Percentiles rank a stretch among this genome's conserved stretches.
Evolutionary conservation across 2,113 vertebrate species (phyloP).

Genomic region (Psittacula cyanocephala): DNA sequence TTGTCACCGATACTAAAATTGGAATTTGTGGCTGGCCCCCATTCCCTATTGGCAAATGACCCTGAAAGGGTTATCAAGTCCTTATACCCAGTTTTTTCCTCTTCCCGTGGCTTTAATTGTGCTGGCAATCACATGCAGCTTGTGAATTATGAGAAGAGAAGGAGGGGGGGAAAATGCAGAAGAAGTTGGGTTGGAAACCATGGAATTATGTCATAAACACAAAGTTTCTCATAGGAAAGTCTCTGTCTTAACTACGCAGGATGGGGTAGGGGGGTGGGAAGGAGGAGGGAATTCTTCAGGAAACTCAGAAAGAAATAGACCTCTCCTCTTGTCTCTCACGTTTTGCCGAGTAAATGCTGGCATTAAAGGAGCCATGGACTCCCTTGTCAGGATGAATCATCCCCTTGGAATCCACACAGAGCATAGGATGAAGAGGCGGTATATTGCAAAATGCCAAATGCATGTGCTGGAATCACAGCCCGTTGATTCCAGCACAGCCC

Average conservation of each 20-base stretch:
- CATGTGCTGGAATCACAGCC: slow-evolving; percentile 48
- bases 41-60: slow-evolving; percentile 75
- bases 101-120: slow-evolving; percentile 89
- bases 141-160: slow-evolving; percentile 90
- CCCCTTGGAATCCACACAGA: slow-evolving; percentile 63
- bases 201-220: slow-evolving; percentile 61
- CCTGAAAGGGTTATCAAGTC: slow-evolving; percentile 88
- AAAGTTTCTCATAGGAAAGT: slow-evolving; percentile 83
- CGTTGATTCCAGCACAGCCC: slow-evolving; percentile 42
- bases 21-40: slow-evolving; percentile 75
- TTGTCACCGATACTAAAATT: slow-evolving; percentile 77
- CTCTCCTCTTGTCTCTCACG: slow-evolving; percentile 58
- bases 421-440: slow-evolving; percentile 47
- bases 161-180: slow-evolving; percentile 4
- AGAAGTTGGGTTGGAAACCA: slow-evolving; percentile 39
- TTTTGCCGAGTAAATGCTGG: slow-evolving; percentile 60
- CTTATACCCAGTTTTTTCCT: slow-evolving; percentile 82
- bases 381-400: slow-evolving; percentile 76
- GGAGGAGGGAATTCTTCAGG: slow-evolving; percentile 48
- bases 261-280: background rate
- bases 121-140: slow-evolving; percentile 80
- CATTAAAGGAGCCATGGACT: slow-evolving; percentile 56
- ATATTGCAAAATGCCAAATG: slow-evolving; percentile 65
- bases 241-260: slow-evolving; percentile 46
- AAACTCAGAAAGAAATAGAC: slow-evolving; percentile 49